These are phyloP conservation scores for Percina caprodes DNA, from an alignment of 2,113 vertebrate species.

Conservation along the genomic window DNA sequence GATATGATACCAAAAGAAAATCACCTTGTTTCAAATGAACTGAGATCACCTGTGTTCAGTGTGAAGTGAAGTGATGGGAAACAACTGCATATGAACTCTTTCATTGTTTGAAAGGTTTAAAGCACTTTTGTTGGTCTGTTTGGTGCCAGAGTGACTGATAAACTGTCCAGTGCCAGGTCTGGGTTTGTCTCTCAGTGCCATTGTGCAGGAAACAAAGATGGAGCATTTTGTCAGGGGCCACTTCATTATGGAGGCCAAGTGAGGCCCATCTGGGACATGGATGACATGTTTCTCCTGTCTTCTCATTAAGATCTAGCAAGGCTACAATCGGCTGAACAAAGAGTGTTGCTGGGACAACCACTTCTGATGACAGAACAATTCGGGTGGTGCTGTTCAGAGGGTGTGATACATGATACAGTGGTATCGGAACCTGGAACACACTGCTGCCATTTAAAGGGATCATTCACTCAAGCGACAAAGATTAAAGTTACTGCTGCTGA, in stretches of 20 bases:
- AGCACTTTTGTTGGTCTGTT: background rate
- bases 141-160: background rate
- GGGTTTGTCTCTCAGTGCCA: constrained; percentile 36
- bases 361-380: constrained; percentile 55
- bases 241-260: constrained; percentile 63
- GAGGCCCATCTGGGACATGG: constrained; percentile 43
- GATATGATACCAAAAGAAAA: no score
- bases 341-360: constrained; percentile 63
- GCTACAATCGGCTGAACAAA: constrained; percentile 36
- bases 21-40: no score
- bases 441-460: background rate
- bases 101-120: background rate
- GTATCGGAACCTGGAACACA: no score
- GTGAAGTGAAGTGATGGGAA: background rate
- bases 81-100: background rate
- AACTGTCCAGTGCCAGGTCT: background rate
- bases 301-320: constrained; percentile 16
- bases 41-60: background rate
- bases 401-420: background rate
- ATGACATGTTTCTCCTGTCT: constrained; percentile 30
- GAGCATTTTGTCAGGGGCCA: constrained; percentile 61
- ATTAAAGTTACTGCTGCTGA: no score
- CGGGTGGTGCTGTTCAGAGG: background rate
- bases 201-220: constrained; percentile 68
- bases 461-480: no score